These are phyloP conservation scores for Callosobruchus maculatus DNA, from an alignment of 2,888 invertebrate species.

Conservation along the genomic window DNA sequence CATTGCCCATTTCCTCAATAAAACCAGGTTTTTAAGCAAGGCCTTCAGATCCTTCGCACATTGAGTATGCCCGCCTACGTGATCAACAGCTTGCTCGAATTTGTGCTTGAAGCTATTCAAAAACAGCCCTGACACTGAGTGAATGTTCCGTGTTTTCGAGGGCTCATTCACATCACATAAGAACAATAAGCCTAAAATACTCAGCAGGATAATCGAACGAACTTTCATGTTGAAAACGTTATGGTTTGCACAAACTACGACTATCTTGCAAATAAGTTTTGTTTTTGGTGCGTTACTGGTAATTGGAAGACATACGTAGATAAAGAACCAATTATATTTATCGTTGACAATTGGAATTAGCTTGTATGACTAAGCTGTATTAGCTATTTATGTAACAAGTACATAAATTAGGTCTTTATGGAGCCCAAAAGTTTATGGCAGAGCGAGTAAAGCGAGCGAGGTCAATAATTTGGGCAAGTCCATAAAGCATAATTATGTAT, in stretches of 20 bases:
- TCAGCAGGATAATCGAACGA: background rate
- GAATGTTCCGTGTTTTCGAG: background rate
- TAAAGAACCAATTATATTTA: background rate
- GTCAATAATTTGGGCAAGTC: too few species aligned
- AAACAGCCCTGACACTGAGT: background rate
- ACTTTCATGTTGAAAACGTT: background rate
- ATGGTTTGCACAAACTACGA: background rate
- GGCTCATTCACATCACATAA: background rate
- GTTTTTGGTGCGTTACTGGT: background rate
- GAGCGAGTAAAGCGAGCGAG: too few species aligned
- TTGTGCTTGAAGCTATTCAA: constrained; percentile 4
- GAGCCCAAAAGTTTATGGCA: too few species aligned
- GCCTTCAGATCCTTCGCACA: constrained; percentile 26
- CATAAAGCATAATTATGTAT: too few species aligned
- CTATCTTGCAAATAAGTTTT: too few species aligned
- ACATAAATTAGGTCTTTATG: too few species aligned
- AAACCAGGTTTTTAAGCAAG: constrained; percentile 18
- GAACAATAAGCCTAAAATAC: background rate
- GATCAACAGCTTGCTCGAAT: constrained; percentile 20
- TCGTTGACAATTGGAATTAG: background rate
- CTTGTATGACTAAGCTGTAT: background rate
- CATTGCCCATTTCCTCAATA: constrained; percentile 25
- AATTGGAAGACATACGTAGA: background rate
- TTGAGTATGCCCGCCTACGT: constrained; percentile 20
- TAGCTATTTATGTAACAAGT: too few species aligned